phyloP scores from a whole-genome alignment of 2,888 invertebrate genomes.

The Altica lythri region DNA sequence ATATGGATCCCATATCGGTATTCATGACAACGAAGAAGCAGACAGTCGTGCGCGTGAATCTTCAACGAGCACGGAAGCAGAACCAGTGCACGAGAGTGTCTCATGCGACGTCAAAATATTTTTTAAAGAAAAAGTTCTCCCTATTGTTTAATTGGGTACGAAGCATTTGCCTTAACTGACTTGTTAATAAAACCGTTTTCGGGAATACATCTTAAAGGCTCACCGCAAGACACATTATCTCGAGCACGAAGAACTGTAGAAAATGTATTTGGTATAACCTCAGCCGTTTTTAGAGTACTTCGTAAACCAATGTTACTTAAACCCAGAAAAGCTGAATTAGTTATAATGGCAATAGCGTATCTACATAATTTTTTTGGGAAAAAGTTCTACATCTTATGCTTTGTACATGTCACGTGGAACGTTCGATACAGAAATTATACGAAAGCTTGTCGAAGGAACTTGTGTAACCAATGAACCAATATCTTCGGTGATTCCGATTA shows the following conservation, averaged over 20 bases:
- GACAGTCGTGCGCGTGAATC: no score
- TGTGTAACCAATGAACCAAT: slow-evolving; percentile 28
- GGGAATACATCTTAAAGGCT: slow-evolving; percentile 22
- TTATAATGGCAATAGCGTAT: slow-evolving; percentile 35
- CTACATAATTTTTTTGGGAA: slow-evolving; percentile 41
- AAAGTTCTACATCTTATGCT: slow-evolving; percentile 31
- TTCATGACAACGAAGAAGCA: no score
- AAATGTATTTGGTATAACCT: slow-evolving; percentile 16
- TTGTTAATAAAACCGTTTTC: no score
- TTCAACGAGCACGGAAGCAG: no score
- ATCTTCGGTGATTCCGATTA: slow-evolving; percentile 31
- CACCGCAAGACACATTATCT: slow-evolving; percentile 17
- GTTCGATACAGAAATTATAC: slow-evolving; percentile 34
- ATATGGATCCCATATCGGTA: no score
- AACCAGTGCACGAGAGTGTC: no score
- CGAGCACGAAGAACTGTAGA: not conserved
- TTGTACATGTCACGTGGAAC: slow-evolving; percentile 35
- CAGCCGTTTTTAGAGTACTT: slow-evolving; percentile 35
- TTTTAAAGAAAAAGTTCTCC: no score
- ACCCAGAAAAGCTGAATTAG: slow-evolving; percentile 34
- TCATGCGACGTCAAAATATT: no score
- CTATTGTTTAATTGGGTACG: no score
- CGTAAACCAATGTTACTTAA: slow-evolving; percentile 39
- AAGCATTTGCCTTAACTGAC: no score
- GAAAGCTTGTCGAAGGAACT: slow-evolving; percentile 31